These are phyloP conservation scores for Benthosema pterotum DNA, from an alignment of 2,797 vertebrate genomes.

Conservation along the genomic window DNA sequence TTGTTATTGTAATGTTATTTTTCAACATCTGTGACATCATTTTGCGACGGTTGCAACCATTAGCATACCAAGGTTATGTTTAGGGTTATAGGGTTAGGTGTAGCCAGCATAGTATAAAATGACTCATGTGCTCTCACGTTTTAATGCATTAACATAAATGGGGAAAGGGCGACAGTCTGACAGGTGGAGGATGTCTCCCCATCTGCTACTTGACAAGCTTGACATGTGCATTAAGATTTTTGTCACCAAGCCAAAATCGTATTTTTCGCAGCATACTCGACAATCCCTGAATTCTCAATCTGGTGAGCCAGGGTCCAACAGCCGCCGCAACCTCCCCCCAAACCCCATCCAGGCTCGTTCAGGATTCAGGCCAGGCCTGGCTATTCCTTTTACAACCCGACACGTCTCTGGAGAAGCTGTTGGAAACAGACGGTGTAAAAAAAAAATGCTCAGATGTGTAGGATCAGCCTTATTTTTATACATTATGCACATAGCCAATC, in stretches of 20 bases:
- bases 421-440: conserved; percentile 38
- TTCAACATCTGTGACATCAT: too few species aligned
- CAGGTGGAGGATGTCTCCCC: conserved; percentile 46
- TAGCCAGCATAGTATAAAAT: too few species aligned
- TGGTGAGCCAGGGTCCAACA: not conserved
- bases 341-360: conserved; percentile 22
- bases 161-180: conserved; percentile 47
- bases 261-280: conserved; percentile 46
- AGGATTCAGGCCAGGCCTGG: conserved; percentile 43
- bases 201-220: conserved; percentile 56
- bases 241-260: conserved; percentile 59
- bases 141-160: conserved; percentile 30
- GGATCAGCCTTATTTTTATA: too few species aligned
- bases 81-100: too few species aligned
- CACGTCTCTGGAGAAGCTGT: conserved; percentile 45
- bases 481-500: too few species aligned
- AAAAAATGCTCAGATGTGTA: conserved; percentile 7
- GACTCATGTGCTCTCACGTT: too few species aligned
- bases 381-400: conserved; percentile 49
- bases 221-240: conserved; percentile 57
- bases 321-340: too few species aligned
- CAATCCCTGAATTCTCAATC: conserved; percentile 53
- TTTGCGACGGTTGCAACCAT: too few species aligned
- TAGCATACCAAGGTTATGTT: too few species aligned
- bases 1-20: too few species aligned